Evolutionary conservation across 2,113 vertebrate species (phyloP).

Genomic region (Phalacrocorax brasilianus): DNA sequence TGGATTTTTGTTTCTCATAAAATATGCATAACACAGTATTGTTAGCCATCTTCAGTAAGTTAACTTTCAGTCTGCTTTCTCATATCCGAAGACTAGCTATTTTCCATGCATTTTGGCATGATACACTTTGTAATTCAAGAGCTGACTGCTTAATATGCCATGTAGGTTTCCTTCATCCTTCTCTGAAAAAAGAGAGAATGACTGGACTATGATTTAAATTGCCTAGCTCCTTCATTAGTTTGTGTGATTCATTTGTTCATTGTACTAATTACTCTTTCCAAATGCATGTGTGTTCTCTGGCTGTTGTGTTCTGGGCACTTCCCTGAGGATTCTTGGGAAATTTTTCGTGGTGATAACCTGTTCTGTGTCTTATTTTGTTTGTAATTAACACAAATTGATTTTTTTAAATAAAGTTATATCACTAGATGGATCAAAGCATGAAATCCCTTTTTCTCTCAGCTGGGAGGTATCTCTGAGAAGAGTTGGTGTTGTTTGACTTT

Average conservation of each 20-base stretch:
- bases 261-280: background rate
- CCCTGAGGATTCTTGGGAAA: background rate
- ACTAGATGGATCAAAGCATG: background rate
- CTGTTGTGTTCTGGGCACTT: background rate
- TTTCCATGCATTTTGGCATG: background rate
- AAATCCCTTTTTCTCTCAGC: background rate
- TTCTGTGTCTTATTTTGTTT: background rate
- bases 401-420: background rate
- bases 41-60: background rate
- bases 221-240: background rate
- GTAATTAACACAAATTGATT: background rate
- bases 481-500: background rate
- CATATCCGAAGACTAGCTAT: background rate
- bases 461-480: background rate
- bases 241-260: background rate
- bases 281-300: background rate
- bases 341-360: background rate
- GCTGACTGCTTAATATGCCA: conserved; percentile 19
- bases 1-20: background rate
- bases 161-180: background rate
- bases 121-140: background rate
- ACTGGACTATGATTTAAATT: conserved; percentile 1
- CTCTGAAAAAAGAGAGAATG: background rate
- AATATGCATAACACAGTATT: background rate
- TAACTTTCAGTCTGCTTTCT: background rate